phyloP scores from a whole-genome alignment of 2,797 vertebrate species.

The Cyprinella venusta region DNA sequence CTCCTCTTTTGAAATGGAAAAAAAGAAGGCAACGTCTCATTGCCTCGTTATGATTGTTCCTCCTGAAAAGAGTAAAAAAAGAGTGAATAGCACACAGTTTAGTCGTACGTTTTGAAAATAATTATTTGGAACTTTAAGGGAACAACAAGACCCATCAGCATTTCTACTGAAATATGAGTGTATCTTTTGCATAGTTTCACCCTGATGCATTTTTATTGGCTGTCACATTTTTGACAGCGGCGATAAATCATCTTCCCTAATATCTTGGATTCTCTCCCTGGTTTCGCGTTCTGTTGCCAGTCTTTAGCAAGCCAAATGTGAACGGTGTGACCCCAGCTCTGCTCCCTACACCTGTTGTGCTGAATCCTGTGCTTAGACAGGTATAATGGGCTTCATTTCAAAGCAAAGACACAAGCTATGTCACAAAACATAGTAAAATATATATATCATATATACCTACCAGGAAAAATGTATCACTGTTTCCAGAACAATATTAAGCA shows the following conservation, averaged over 20 bases:
- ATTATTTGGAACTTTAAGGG: not conserved
- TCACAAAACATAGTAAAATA: not conserved
- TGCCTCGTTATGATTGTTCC: not conserved
- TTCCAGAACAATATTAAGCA: not conserved
- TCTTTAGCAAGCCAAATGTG: constrained; percentile 82
- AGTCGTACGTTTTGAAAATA: not conserved
- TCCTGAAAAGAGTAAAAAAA: not conserved
- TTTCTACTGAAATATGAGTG: constrained; percentile 24
- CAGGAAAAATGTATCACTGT: not conserved
- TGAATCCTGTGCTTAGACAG: constrained; percentile 65
- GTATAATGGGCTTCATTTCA: constrained; percentile 60
- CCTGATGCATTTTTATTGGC: constrained; percentile 70
- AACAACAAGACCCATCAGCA: not conserved
- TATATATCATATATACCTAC: too few relatives aligned
- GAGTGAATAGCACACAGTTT: not conserved
- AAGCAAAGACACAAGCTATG: constrained; percentile 39
- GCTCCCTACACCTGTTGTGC: constrained; percentile 76
- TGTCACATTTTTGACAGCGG: constrained; percentile 75
- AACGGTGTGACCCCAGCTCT: constrained; percentile 72
- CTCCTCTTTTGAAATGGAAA: constrained; percentile 31
- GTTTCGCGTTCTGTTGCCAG: constrained; percentile 76
- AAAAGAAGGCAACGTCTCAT: constrained; percentile 11
- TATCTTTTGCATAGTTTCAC: constrained; percentile 48
- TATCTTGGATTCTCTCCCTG: constrained; percentile 75
- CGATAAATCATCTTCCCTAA: constrained; percentile 79